These are phyloP conservation scores for Drosophila chauvacae DNA, from an alignment of 1,140 invertebrate species.

Conservation along the genomic window DNA sequence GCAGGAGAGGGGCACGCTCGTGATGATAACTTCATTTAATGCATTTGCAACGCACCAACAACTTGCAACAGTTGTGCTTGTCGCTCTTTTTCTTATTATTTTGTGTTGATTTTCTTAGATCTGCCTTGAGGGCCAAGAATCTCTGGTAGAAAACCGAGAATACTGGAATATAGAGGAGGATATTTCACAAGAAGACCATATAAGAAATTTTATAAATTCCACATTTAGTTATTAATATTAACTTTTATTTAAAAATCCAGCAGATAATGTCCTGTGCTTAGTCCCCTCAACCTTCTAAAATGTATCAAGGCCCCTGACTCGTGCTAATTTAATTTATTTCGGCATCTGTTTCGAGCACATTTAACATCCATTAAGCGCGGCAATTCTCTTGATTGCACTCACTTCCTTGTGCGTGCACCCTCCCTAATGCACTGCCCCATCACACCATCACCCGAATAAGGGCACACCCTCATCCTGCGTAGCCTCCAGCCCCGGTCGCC, in stretches of 20 bases:
- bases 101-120: conserved; percentile 7
- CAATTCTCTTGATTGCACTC: conserved; percentile 81
- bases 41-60: conserved; percentile 66
- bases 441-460: background rate
- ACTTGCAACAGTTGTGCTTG: conserved; percentile 64
- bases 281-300: background rate
- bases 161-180: background rate
- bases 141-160: background rate
- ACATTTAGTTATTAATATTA: background rate
- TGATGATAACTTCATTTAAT: conserved; percentile 78
- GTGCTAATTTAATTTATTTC: conserved; percentile 81
- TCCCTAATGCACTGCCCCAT: conserved; percentile 24
- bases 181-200: background rate
- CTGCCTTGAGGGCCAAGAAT: background rate
- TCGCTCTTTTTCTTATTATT: conserved; percentile 11
- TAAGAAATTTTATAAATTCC: background rate
- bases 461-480: conserved; percentile 21
- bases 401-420: conserved; percentile 38
- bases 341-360: conserved; percentile 81
- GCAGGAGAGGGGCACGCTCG: conserved; percentile 28
- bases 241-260: background rate
- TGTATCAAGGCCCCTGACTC: conserved; percentile 10
- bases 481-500: background rate
- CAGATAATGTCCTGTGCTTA: background rate
- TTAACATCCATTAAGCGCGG: conserved; percentile 79